Conservation (phyloP, 1,140 invertebrate genomes). For the Temnothorax curvispinosus region DNA sequence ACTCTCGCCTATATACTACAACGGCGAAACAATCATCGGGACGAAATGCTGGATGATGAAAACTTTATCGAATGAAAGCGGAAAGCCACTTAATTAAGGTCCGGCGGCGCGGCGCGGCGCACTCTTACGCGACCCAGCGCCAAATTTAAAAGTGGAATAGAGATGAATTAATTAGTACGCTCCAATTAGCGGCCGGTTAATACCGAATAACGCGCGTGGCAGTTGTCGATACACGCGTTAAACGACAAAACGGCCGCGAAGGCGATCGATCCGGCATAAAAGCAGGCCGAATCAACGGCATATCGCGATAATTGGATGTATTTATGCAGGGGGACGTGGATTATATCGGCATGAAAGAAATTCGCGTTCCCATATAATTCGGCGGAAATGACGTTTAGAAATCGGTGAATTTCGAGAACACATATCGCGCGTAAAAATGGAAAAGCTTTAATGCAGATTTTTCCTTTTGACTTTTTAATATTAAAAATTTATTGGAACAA, state of each 20-base stretch:
- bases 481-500: not conserved
- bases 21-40: slow-evolving; percentile 36
- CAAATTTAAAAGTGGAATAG: slow-evolving; percentile 54
- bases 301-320: slow-evolving; percentile 54
- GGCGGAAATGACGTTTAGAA: slow-evolving; percentile 1
- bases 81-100: slow-evolving; percentile 48
- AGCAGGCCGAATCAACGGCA: slow-evolving; percentile 18
- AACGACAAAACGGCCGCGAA: slow-evolving; percentile 50
- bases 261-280: slow-evolving; percentile 50
- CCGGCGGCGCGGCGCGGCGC: not conserved
- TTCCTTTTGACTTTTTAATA: not conserved
- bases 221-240: slow-evolving; percentile 53
- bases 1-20: not conserved
- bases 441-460: not conserved
- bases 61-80: slow-evolving; percentile 50
- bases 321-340: slow-evolving; percentile 17
- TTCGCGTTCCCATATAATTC: not conserved
- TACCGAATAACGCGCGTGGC: slow-evolving; percentile 28
- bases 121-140: slow-evolving; percentile 32
- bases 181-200: slow-evolving; percentile 54
- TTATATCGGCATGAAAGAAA: slow-evolving; percentile 31
- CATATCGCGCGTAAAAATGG: not conserved
- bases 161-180: slow-evolving; percentile 57
- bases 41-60: slow-evolving; percentile 26
- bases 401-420: slow-evolving; percentile 3